Conservation (phyloP, 2,113 vertebrate species). For the Rhizomys pruinosus region DNA sequence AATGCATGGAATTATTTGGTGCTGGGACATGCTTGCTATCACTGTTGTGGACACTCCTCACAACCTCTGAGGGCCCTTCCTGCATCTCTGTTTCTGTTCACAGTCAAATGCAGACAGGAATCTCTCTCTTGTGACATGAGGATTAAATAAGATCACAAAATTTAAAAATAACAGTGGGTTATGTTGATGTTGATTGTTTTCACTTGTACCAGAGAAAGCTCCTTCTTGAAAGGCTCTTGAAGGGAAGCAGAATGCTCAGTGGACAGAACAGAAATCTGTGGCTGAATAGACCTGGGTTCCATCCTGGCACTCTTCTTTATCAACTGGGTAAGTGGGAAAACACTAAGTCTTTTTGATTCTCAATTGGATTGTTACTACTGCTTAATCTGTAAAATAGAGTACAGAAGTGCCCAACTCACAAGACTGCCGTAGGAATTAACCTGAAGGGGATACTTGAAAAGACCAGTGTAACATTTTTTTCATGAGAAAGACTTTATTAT, state of each 20-base stretch:
- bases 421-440: constrained; percentile 5
- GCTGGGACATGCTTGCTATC: background rate
- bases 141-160: background rate
- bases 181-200: background rate
- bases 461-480: constrained; percentile 52
- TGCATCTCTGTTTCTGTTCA: background rate
- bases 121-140: background rate
- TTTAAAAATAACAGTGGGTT: background rate
- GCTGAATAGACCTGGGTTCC: background rate
- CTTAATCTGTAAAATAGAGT: background rate
- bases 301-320: background rate
- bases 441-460: background rate
- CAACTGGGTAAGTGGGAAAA: background rate
- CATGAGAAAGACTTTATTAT: constrained; percentile 41
- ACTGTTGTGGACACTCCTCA: background rate
- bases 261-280: background rate
- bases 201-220: background rate
- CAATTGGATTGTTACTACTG: background rate
- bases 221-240: background rate
- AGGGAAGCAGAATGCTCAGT: background rate
- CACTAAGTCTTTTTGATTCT: background rate
- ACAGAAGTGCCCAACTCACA: background rate
- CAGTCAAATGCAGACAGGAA: background rate
- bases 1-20: background rate
- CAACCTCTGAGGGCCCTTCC: background rate